Base-by-base conservation (phyloP, 2,113 vertebrate genomes). In the rabbit (Oryctolagus cuniculus) region DNA sequence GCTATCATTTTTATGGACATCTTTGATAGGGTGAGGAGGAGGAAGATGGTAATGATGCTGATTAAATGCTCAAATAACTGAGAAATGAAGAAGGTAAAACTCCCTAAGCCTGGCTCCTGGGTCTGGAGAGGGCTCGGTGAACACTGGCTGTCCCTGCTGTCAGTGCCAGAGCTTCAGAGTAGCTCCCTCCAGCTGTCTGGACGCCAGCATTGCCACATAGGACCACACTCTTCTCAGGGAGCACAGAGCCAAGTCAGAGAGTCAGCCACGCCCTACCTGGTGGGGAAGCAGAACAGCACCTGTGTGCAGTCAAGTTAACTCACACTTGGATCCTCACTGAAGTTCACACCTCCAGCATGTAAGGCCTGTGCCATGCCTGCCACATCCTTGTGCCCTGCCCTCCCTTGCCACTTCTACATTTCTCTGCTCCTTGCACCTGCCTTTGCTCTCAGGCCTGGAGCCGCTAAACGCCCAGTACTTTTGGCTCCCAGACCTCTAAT, bases 71-170 rank as follows among this genome's bases (percentile, higher is more conserved):
- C 16, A 29, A 66, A 34, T 17, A 78, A 58, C 36, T 19, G 55
- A 82, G 22, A 27, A 8, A 25, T 44, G n/a, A 34, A 61, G 66
- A 31, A 69, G 36, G 16, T 38, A 51, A n/a, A 31, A 11, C 10
- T 24, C n/a, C 13, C 9, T 3, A 8, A n/a, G 9, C 34, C 31
- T 10, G 0, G 49, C 22, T 24, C 17, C 51, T 5, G 53, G 38
- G 19, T 69, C 24, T 24, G 3, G 12, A 15, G 7, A 13, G 29
- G 2, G 24, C 19, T 74, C 31, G 5, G 0, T 12, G 13, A 63
- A 49, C 0, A 0, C 11, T 7, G 27, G 15, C 3, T 11, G 55
- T 2, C 17, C 0, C 36, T 51, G 19, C 8, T 4, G 5, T 2
- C 2, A 8, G 24, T 70, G 4, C 24, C 17, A 16, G 63, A 58